Evolutionary conservation across 1,140 invertebrate species (phyloP), one percentile per base, ranked within the genome.

Genomic region (Drosophila takahashii): DNA sequence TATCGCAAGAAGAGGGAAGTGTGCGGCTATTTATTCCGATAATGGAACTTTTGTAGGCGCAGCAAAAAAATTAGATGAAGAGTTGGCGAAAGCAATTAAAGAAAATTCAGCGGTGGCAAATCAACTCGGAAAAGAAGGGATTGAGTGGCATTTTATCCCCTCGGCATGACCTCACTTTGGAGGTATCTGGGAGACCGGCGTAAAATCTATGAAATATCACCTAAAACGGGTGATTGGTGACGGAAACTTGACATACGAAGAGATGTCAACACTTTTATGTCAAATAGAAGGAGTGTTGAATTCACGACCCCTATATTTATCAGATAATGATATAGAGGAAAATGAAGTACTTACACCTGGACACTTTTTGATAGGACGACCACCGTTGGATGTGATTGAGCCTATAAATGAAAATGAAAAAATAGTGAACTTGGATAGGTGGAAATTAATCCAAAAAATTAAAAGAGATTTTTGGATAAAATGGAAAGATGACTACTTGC

Each of bases 131-230:
- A 47, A 47, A 3, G 18, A 26, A 47, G 18, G 47, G n/a, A 51
- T 34, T 34, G n/a, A 51, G n/a, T 32, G n/a, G 48, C 48, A 51
- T 51, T 51, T 34, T 51, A 51, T 34, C 5, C 29, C 27, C 5
- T 27, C 48, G 27, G 26, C 47, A 48, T 26, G 26, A 29, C 47
- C 11, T 26, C 44, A 41, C 39, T 16, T 41, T 16, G 7, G 18
- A 47, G 18, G 44, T 47, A 47, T 47, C 7, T 56, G 52, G 42
- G 60, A 47, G 22, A 41, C 41, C 3, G 60, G 51, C n/a, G 52
- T 56, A 32, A 65, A 56, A 22, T 56, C 60, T 0, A 22, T 54
- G n/a, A 64, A 54, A 53, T 53, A 50, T 10, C 52, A 50, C 22
- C 9, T 56, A 4, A 65, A 56, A 36, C 18, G 54, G 18, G 41